Evolutionary conservation across 2,797 vertebrate species (phyloP).

Genomic region (Acanthurus lineatus): DNA sequence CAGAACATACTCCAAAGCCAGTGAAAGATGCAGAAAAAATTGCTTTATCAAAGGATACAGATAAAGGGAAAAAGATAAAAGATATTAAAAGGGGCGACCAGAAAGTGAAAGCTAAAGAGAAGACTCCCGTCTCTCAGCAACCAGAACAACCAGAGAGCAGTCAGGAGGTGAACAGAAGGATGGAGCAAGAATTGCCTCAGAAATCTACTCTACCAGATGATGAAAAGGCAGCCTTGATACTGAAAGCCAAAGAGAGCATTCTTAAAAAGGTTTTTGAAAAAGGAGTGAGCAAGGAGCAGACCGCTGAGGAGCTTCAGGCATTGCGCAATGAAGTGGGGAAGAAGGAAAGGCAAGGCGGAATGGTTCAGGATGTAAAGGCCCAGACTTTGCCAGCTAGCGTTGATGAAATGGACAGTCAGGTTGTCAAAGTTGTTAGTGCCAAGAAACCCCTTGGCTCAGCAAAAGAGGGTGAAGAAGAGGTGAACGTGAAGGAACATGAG

Average conservation of each 20-base stretch:
- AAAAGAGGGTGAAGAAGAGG: conserved; percentile 19
- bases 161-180: conserved; percentile 42
- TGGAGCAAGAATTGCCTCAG: conserved; percentile 48
- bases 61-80: conserved; percentile 47
- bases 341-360: conserved; percentile 46
- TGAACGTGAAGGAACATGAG: background rate
- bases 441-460: conserved; percentile 1
- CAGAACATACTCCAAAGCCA: conserved; percentile 17
- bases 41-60: conserved; percentile 23
- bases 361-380: conserved; percentile 12
- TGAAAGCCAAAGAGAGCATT: conserved; percentile 86
- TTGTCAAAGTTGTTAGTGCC: conserved; percentile 14
- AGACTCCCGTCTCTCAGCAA: conserved; percentile 39
- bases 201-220: conserved; percentile 67
- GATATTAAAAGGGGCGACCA: conserved; percentile 60
- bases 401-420: conserved; percentile 3
- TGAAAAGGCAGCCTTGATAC: conserved; percentile 81
- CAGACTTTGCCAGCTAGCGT: conserved; percentile 5
- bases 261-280: conserved; percentile 86
- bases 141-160: conserved; percentile 27
- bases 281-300: conserved; percentile 83
- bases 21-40: conserved; percentile 7
- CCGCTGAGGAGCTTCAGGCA: conserved; percentile 82
- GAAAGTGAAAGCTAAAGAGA: conserved; percentile 29
- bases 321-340: conserved; percentile 74